Conservation (phyloP, 2,797 vertebrate species). For the Otolemur crassicaudatus region DNA sequence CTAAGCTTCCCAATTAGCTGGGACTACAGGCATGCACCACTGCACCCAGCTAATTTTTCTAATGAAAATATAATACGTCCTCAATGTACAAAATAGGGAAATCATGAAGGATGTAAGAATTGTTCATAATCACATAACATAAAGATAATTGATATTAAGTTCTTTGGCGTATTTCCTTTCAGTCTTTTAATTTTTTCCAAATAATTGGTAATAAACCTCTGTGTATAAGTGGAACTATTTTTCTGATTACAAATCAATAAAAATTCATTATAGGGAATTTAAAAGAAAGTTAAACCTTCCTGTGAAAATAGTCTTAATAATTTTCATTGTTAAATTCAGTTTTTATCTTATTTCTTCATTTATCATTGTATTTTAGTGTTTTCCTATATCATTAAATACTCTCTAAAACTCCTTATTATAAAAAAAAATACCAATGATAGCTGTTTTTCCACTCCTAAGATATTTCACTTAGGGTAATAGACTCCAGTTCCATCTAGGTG, state of each 20-base stretch:
- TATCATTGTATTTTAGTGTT: slow-evolving; percentile 24
- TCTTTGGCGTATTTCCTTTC: slow-evolving; percentile 24
- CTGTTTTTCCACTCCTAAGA: neutral
- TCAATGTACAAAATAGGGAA: neutral
- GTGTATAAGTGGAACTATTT: neutral
- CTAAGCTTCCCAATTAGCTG: neutral
- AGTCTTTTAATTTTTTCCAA: slow-evolving; percentile 31
- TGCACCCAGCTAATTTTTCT: neutral
- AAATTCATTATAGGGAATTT: slow-evolving; percentile 26
- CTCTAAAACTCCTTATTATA: neutral
- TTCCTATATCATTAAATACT: neutral
- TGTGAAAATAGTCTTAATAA: slow-evolving; percentile 37
- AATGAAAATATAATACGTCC: neutral
- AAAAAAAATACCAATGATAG: neutral
- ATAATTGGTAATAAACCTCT: slow-evolving; percentile 4
- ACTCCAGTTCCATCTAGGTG: neutral
- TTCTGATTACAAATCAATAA: slow-evolving; percentile 16
- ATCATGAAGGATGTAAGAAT: slow-evolving; percentile 46
- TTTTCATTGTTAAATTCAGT: slow-evolving; percentile 28
- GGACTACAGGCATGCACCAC: neutral
- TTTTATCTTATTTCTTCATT: slow-evolving; percentile 35
- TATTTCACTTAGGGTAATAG: neutral
- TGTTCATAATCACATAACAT: slow-evolving; percentile 6
- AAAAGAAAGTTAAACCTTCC: neutral
- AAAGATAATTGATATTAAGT: neutral